Percentiles rank a stretch among this genome's conserved stretches.
Conservation (phyloP, 2,113 vertebrate genomes). For the Camarhynchus parvulus region DNA sequence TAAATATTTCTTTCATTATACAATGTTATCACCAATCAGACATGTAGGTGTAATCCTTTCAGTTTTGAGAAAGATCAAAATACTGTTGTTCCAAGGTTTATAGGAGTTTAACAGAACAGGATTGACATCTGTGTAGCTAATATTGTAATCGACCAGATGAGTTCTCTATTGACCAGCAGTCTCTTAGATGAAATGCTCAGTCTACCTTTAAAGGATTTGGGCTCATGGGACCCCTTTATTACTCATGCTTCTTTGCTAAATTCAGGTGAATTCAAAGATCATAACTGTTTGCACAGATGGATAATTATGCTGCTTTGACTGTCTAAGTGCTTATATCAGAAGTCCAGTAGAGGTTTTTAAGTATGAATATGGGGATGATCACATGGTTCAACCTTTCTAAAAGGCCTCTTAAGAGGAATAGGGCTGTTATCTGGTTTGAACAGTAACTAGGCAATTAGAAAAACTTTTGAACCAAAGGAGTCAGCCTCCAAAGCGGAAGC, state of each 20-base stretch:
- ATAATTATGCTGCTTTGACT: not conserved
- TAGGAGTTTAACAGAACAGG: not conserved
- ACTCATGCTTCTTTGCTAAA: not conserved
- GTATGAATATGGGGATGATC: not conserved
- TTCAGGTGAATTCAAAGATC: not conserved
- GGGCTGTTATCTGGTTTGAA: not conserved
- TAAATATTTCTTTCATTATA: not conserved
- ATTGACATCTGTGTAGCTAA: not conserved
- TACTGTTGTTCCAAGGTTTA: not conserved
- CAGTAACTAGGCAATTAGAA: not conserved
- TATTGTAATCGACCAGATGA: not conserved
- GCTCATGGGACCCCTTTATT: not conserved
- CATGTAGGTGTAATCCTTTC: not conserved
- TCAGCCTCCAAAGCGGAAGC: accelerated
- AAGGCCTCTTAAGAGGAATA: not conserved
- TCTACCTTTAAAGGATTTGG: not conserved
- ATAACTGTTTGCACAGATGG: not conserved
- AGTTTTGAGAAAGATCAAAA: not conserved
- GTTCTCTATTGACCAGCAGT: not conserved
- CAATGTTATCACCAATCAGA: not conserved
- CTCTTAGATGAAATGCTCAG: not conserved
- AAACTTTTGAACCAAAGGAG: not conserved
- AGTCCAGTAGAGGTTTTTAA: not conserved
- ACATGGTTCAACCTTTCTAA: not conserved
- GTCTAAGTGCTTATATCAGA: not conserved